A percentile compares a stretch with the other conserved stretches of the same genome.
Evolutionary conservation across 2,888 invertebrate species (phyloP).

Genomic region (Dilophus febrilis): DNA sequence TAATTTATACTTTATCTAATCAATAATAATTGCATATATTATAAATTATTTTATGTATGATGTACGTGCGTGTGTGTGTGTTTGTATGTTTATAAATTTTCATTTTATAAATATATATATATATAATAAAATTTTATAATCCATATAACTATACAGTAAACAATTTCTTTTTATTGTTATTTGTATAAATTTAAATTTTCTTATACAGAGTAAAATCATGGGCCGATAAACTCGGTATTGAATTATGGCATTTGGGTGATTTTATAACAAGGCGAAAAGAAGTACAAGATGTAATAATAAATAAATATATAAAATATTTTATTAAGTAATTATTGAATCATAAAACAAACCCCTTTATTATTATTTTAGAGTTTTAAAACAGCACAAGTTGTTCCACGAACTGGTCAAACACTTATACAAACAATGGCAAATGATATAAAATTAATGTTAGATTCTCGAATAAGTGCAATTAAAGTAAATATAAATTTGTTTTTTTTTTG

Average conservation of each 20-base stretch:
- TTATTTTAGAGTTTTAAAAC: slow-evolving; percentile 71
- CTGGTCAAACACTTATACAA: slow-evolving; percentile 60
- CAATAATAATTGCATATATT: too few relatives aligned
- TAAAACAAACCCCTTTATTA: not conserved
- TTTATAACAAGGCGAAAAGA: slow-evolving; percentile 62
- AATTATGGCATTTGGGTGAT: slow-evolving; percentile 63
- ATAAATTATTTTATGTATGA: too few relatives aligned
- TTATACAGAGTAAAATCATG: slow-evolving; percentile 54
- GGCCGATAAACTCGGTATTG: slow-evolving; percentile 66
- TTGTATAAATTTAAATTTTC: too few relatives aligned
- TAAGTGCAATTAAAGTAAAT: slow-evolving; percentile 63
- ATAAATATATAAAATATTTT: not conserved
- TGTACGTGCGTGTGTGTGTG: too few relatives aligned
- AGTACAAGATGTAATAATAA: slow-evolving; percentile 50
- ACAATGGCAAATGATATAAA: slow-evolving; percentile 73
- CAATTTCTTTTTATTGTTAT: too few relatives aligned
- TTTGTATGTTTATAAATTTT: too few relatives aligned
- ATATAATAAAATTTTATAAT: too few relatives aligned
- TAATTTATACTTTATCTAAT: too few relatives aligned
- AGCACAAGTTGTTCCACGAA: slow-evolving; percentile 54
- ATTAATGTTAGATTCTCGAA: slow-evolving; percentile 76
- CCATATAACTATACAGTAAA: too few relatives aligned
- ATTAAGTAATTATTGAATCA: slow-evolving; percentile 1
- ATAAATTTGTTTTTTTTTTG: not conserved
- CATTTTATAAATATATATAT: too few relatives aligned